These are phyloP conservation scores for Glaucomys volans DNA, from an alignment of 2,113 vertebrate genomes.

Conservation along the genomic window DNA sequence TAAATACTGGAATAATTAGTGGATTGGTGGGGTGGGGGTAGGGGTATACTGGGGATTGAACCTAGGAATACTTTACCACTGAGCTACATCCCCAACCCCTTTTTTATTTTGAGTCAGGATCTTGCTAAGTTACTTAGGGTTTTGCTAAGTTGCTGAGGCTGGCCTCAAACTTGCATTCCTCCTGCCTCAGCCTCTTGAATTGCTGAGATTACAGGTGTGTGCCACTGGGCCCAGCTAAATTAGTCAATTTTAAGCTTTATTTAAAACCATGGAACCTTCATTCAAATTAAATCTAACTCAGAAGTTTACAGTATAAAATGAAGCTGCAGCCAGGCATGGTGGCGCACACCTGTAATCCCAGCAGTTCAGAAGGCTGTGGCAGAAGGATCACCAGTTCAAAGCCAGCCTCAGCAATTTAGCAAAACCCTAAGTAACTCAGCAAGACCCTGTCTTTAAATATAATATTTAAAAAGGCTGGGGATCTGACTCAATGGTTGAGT, in stretches of 20 bases:
- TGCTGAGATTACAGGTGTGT: neutral
- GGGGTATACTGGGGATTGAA: neutral
- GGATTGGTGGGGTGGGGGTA: neutral
- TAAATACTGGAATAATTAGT: neutral
- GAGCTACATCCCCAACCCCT: neutral
- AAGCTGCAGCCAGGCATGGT: neutral
- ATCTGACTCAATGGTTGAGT: too few relatives aligned
- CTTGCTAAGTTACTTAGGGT: neutral
- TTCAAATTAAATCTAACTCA: neutral
- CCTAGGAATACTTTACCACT: neutral
- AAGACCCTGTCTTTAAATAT: too few relatives aligned
- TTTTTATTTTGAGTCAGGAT: neutral
- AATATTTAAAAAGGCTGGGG: too few relatives aligned
- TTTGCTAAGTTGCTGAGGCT: neutral
- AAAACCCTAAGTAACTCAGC: too few relatives aligned
- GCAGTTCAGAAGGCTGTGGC: too few relatives aligned
- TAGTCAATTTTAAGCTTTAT: neutral
- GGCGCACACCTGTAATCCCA: too few relatives aligned
- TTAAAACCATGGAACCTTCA: slow-evolving; percentile 14
- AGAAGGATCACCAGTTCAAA: too few relatives aligned
- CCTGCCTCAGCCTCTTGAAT: neutral
- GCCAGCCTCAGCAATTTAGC: too few relatives aligned
- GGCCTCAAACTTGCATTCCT: neutral
- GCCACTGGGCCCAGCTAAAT: neutral
- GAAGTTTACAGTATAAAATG: neutral